A percentile compares a stretch with the other conserved stretches of the same genome.
phyloP scores from a whole-genome alignment of 30 jellyfish, hydroid and myxozoan genomes.

The Calvadosia cruxmelitensis region DNA sequence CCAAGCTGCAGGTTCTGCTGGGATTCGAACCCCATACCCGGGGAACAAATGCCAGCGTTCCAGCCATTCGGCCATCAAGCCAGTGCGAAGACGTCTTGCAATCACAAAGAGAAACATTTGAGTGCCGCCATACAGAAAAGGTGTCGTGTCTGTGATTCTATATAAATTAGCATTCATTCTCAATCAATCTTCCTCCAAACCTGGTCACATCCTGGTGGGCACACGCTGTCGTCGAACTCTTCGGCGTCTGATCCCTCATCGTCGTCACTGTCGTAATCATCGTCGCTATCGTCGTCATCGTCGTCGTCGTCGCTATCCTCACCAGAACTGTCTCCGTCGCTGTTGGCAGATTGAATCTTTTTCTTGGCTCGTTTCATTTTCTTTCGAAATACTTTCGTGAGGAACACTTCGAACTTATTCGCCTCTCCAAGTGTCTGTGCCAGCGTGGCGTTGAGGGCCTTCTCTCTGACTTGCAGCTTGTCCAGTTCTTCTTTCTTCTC shows the following conservation, averaged over 20 bases:
- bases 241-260: slow-evolving; percentile 85
- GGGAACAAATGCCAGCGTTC: too few species aligned
- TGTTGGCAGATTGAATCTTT: slow-evolving; percentile 5
- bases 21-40: too few species aligned
- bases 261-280: slow-evolving; percentile 84
- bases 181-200: slow-evolving; percentile 22
- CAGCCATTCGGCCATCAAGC: too few species aligned
- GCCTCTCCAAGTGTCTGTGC: slow-evolving; percentile 58
- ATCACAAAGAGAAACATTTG: background rate
- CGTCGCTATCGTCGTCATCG: slow-evolving; percentile 74
- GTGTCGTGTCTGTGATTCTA: too few species aligned
- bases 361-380: slow-evolving; percentile 69
- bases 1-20: too few species aligned
- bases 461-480: slow-evolving; percentile 59
- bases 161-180: too few species aligned
- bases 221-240: slow-evolving; percentile 85
- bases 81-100: background rate
- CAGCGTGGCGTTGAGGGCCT: slow-evolving; percentile 47
- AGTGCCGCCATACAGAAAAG: too few species aligned
- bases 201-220: slow-evolving; percentile 99
- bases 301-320: slow-evolving; percentile 85
- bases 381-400: slow-evolving; percentile 76
- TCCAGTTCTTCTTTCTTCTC: slow-evolving; percentile 64
- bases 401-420: slow-evolving; percentile 83
- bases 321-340: slow-evolving; percentile 47